Base-by-base conservation (phyloP, 2,888 invertebrate genomes). In the Dasypogon diadema region DNA sequence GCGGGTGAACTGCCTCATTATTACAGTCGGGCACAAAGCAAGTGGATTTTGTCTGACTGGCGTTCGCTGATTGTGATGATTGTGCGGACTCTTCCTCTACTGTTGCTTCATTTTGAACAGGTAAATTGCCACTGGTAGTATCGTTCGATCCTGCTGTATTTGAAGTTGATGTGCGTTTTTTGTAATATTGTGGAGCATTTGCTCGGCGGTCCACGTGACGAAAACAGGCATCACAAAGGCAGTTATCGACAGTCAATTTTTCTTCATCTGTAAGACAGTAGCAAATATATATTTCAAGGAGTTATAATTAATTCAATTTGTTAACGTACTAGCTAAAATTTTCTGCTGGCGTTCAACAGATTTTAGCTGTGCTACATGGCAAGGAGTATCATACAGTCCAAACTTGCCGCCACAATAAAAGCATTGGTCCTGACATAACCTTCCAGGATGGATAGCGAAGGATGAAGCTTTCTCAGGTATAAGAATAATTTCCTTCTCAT, bases 381-480 rank as follows among this genome's bases (percentile, higher is more conserved):
- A 94, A 0, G 95, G 95, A 0, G 95, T 95, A 82, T 95, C 95
- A 79, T 94, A 91, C 0, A 93, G 89, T 0, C 95, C 95, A 81
- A 95, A 95, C 85, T 94, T 95, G 8, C 94, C 94, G 75, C 93
- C 93, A 82, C 95, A 95, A 84, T 94, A 94, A 82, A 92, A 92
- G 83, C 95, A 95, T 81, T 94, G 94, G 85, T 95, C 94, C 83
- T 92, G 91, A 83, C 95, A 95, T 68, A 94, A 85, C 8, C 94
- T 87, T 0, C 91, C 94, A 0, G 94, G 94, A 86, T 95, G 95
- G 81, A 95, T 93, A 81, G 93, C 93, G 85, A 95, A 95, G 0
- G 94, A 94, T 6, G 94, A 93, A 0, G 94, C 94, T 85, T 95
- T 95, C 86, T 95, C 94, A 1, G 95, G 95, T 80, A 95, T 94